Evolutionary conservation across 2,113 vertebrate genomes (phyloP).

Genomic region (Dunckerocampus dactyliophorus): DNA sequence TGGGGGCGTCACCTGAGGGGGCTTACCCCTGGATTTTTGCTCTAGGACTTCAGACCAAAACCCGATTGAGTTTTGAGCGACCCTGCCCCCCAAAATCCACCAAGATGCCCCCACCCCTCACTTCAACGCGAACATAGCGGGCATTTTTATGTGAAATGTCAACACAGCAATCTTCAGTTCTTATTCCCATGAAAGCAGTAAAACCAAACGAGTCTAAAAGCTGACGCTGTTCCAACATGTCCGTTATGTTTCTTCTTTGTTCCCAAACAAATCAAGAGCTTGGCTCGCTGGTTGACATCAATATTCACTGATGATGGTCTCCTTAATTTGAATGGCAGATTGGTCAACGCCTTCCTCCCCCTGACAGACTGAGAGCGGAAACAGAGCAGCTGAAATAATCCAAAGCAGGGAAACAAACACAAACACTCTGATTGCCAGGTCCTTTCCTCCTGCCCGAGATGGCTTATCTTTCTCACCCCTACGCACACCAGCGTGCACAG

Average conservation of each 20-base stretch:
- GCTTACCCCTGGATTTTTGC: constrained; percentile 42
- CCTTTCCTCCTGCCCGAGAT: constrained; percentile 19
- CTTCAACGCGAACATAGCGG: background rate
- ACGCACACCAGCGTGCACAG: constrained; percentile 27
- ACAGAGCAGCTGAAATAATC: constrained; percentile 51
- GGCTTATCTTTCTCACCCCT: constrained; percentile 42
- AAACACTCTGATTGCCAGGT: constrained; percentile 33
- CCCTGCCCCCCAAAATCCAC: background rate
- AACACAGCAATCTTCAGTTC: background rate
- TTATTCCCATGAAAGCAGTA: background rate
- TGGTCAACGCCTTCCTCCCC: background rate
- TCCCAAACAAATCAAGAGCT: background rate
- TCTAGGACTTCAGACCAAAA: constrained; percentile 2
- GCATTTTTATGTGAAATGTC: background rate
- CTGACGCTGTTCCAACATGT: constrained; percentile 2
- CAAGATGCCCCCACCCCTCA: background rate
- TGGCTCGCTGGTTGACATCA: constrained; percentile 5
- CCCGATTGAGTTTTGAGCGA: background rate
- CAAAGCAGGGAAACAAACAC: constrained; percentile 53
- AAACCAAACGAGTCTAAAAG: background rate
- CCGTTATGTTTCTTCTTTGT: background rate
- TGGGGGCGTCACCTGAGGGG: constrained; percentile 43
- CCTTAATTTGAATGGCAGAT: constrained; percentile 13
- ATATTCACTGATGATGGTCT: background rate
- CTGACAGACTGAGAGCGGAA: constrained; percentile 9